phyloP scores from a whole-genome alignment of 2,888 invertebrate species.

The Drosophila pegasa region DNA sequence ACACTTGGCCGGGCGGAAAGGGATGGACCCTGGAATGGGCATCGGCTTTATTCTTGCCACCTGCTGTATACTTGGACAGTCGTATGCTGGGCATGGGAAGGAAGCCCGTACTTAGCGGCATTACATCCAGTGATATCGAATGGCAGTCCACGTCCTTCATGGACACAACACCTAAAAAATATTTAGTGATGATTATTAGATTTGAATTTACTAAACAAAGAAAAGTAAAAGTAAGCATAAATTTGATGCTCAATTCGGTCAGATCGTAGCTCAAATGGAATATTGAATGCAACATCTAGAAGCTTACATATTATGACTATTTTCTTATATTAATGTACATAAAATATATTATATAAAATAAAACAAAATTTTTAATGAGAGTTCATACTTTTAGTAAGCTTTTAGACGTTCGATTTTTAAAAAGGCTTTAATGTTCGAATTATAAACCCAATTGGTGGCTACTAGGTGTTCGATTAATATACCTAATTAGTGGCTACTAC shows the following conservation, averaged over 20 bases:
- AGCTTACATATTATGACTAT: not conserved
- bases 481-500: conserved; percentile 24
- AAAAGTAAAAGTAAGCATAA: conserved; percentile 22
- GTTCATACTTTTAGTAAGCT: not conserved
- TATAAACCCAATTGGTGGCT: no score
- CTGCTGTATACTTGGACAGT: conserved; percentile 94
- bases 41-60: conserved; percentile 86
- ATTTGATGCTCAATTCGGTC: conserved; percentile 25
- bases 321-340: not conserved
- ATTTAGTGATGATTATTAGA: not conserved
- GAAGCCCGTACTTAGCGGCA: conserved; percentile 96
- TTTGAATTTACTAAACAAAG: not conserved
- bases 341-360: no score
- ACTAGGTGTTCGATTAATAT: no score
- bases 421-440: no score
- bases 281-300: not conserved
- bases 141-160: conserved; percentile 89
- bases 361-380: no score
- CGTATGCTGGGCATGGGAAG: conserved; percentile 94
- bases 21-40: conserved; percentile 93
- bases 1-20: conserved; percentile 96
- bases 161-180: conserved; percentile 88
- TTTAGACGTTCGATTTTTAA: no score
- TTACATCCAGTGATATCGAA: conserved; percentile 93
- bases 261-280: not conserved